Conservation (phyloP, 37 sponge, comb jelly and placozoan genomes). For the Crambe crambe region DNA sequence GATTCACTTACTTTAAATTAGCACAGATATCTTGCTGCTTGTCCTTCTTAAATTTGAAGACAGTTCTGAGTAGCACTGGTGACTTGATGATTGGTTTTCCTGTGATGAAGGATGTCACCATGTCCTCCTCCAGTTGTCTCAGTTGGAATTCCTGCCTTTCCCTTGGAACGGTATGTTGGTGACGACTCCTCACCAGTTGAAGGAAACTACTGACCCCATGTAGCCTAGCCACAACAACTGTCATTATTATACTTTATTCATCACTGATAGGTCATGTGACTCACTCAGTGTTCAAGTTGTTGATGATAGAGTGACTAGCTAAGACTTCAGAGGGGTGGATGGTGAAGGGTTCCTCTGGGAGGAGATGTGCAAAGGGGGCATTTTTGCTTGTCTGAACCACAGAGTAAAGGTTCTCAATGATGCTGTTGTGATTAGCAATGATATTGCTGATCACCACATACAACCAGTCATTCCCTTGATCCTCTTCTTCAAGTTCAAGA, state of each 20-base stretch:
- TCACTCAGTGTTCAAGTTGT: constrained; percentile 25
- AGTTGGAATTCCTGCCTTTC: constrained; percentile 27
- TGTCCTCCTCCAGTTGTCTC: constrained; percentile 52
- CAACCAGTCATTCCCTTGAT: constrained; percentile 81
- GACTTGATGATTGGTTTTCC: constrained; percentile 67
- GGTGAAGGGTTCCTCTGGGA: constrained; percentile 42
- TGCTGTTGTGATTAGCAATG: constrained; percentile 40
- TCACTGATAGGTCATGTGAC: too few relatives aligned
- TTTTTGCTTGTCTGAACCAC: not conserved
- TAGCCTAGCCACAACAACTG: constrained; percentile 15
- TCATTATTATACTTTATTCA: too few relatives aligned
- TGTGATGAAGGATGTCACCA: constrained; percentile 64
- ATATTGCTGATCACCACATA: constrained; percentile 64
- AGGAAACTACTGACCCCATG: constrained; percentile 52
- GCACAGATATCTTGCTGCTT: too few relatives aligned
- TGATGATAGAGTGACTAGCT: constrained; percentile 34
- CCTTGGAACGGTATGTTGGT: constrained; percentile 4
- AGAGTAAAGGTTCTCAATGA: constrained; percentile 41
- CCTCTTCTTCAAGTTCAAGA: constrained; percentile 32
- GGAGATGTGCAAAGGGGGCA: constrained; percentile 29
- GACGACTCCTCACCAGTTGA: constrained; percentile 65
- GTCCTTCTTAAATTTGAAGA: constrained; percentile 56
- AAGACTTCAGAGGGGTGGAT: constrained; percentile 35
- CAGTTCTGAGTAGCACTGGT: constrained; percentile 21
- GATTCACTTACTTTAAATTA: too few relatives aligned